These are phyloP conservation scores for Tetramorium alpestre DNA, from an alignment of 1,140 invertebrate species.

Conservation along the genomic window DNA sequence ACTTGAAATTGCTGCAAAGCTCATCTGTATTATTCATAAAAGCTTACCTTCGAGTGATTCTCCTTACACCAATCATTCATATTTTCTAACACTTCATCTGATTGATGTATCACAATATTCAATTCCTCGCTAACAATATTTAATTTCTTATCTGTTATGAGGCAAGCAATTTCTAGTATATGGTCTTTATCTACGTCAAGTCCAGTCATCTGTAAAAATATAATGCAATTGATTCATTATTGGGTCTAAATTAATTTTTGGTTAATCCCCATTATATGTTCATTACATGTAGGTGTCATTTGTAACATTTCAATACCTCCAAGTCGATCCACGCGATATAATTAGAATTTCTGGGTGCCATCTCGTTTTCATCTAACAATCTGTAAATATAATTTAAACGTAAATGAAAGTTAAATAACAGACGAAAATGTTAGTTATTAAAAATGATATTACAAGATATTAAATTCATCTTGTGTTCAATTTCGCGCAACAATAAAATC, in stretches of 20 bases:
- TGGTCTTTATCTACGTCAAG: constrained; percentile 91
- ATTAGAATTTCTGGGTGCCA: not conserved
- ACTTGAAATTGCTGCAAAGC: not conserved
- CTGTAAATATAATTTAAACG: not conserved
- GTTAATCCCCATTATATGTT: not conserved
- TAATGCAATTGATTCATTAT: constrained; percentile 16
- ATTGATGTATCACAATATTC: constrained; percentile 93
- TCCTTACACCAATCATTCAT: constrained; percentile 95
- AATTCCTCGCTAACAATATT: constrained; percentile 92
- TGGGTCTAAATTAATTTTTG: constrained; percentile 14
- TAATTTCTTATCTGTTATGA: constrained; percentile 94
- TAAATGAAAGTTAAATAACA: not conserved
- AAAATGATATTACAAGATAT: not conserved
- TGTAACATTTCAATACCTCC: constrained; percentile 74
- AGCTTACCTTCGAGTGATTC: constrained; percentile 90
- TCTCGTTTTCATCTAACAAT: not conserved
- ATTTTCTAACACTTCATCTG: constrained; percentile 89
- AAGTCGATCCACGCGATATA: constrained; percentile 80
- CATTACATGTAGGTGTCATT: not conserved
- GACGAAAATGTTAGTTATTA: not conserved
- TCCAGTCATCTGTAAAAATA: constrained; percentile 83
- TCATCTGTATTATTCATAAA: not conserved
- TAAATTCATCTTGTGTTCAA: not conserved
- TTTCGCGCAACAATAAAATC: not conserved
- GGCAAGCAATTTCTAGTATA: constrained; percentile 95